Conservation (phyloP, 2,888 invertebrate species). For the Heliconius cydno region DNA sequence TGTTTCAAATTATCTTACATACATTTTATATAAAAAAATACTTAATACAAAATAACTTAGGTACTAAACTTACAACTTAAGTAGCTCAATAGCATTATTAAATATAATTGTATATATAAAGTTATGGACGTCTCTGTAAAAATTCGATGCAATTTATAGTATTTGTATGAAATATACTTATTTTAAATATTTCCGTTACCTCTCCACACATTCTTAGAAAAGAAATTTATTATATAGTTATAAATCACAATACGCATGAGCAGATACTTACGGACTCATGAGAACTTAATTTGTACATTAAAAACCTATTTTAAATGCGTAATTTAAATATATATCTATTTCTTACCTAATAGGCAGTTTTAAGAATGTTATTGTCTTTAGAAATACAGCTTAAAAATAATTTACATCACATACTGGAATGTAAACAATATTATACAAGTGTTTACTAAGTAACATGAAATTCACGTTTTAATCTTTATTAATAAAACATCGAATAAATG, state of each 20-base stretch:
- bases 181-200: constrained; percentile 21
- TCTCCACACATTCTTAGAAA: constrained; percentile 34
- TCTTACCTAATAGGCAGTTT: constrained; percentile 55
- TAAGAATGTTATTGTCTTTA: constrained; percentile 55
- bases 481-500: constrained; percentile 14
- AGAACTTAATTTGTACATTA: constrained; percentile 79
- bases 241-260: constrained; percentile 75
- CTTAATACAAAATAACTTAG: constrained; percentile 58
- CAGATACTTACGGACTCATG: constrained; percentile 63
- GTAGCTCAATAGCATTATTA: constrained; percentile 38
- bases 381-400: constrained; percentile 43
- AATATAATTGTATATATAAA: constrained; percentile 54
- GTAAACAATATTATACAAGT: constrained; percentile 42
- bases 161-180: constrained; percentile 26
- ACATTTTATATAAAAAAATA: constrained; percentile 57
- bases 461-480: not conserved
- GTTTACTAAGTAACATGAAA: constrained; percentile 9
- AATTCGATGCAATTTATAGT: constrained; percentile 45
- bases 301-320: constrained; percentile 77
- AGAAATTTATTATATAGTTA: constrained; percentile 34
- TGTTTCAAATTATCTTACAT: constrained; percentile 50
- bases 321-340: constrained; percentile 56
- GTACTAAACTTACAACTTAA: constrained; percentile 51
- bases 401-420: constrained; percentile 54
- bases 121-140: constrained; percentile 62